Evolutionary conservation across 2,797 vertebrate species (phyloP).

Genomic region (Anniella stebbinsi): DNA sequence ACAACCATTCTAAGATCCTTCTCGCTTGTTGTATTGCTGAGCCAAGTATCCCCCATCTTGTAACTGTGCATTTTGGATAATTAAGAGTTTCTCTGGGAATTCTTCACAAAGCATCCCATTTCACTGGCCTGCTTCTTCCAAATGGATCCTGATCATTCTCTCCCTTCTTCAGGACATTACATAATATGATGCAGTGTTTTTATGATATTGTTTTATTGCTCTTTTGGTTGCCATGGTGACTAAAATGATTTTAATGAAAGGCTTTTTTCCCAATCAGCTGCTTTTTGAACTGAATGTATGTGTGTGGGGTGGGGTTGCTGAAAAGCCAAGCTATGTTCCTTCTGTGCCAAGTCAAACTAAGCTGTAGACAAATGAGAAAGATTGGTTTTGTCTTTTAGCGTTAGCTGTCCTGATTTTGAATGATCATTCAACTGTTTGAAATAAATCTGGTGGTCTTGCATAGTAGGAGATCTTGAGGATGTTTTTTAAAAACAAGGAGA

Average conservation of each 20-base stretch:
- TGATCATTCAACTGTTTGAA: background rate
- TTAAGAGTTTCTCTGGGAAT: background rate
- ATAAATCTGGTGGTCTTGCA: background rate
- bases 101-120: background rate
- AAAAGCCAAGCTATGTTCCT: background rate
- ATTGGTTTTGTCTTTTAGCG: background rate
- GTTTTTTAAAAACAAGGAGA: background rate
- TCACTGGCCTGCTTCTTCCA: background rate
- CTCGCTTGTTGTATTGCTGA: no score
- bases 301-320: background rate
- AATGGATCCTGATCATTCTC: background rate
- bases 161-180: conserved; percentile 1
- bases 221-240: conserved; percentile 30
- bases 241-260: conserved; percentile 21
- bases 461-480: background rate
- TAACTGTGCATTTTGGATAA: no score
- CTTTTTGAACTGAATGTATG: conserved; percentile 16
- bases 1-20: no score
- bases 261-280: background rate
- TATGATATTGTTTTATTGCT: conserved; percentile 23
- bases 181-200: conserved; percentile 8
- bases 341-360: background rate
- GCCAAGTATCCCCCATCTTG: no score
- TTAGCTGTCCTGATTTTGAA: background rate
- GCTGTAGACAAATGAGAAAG: background rate